Evolutionary conservation across 2,113 vertebrate genomes (phyloP), one percentile per base, ranked within the genome.

Genomic region (Patagioenas fasciata): DNA sequence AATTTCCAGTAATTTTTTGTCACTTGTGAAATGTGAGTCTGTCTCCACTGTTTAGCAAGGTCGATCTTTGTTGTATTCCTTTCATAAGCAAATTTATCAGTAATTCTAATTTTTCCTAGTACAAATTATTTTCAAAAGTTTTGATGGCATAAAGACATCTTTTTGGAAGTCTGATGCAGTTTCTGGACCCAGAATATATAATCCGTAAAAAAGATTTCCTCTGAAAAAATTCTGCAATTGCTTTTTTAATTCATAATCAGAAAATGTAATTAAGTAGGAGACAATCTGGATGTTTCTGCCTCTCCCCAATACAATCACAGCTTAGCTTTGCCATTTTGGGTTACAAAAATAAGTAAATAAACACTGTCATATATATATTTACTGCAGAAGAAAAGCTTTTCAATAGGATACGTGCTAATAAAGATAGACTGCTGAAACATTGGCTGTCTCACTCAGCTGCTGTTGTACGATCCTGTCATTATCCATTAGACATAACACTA

Each of bases 401-500:
- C 31, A 34, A 21, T 38, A 82, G 31, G 20, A 65, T 62, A 85
- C 24, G 64, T n/a, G 19, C 13, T 90, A 57, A 57, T 64, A 77
- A 77, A 61, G 19, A 62, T 11, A 90, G 74, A 73, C 24, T 83
- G 29, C 51, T 93, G 73, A 83, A 88, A 91, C 58, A 44, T 21
- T 62, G 51, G 18, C 54, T 88, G 50, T 42, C 72, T 91, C 90
- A 38, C 60, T 64, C 62, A 85, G 66, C 60, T 85, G 61, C 51
- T 80, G 38, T n/a, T 80, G 56, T 60, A 77, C 15, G 38, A 26
- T 60, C 12, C 56, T 89, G 78, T 95, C 91, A 77, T 95, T 95
- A 94, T 77, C 91, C 61, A 89, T 93, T 77, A 81, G 65, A 90
- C 73, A 77, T 79, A 91, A 87, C 40, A 60, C 57, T 51, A 83